Percentiles rank a stretch among this genome's conserved stretches.
Evolutionary conservation across 2,113 vertebrate genomes (phyloP).

Genomic region (Dicerorhinus sumatrensis): DNA sequence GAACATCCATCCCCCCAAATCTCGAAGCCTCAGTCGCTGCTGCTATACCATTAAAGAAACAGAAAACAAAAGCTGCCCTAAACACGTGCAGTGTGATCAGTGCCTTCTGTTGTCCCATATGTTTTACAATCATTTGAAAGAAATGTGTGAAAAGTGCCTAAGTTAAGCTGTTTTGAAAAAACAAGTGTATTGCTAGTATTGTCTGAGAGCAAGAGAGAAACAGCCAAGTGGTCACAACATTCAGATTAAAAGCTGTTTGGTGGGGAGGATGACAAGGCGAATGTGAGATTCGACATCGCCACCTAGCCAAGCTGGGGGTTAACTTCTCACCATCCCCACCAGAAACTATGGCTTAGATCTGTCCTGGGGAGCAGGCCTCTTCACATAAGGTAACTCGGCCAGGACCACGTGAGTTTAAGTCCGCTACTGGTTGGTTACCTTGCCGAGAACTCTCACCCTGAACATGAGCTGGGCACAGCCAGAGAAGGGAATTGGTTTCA

Average conservation of each 20-base stretch:
- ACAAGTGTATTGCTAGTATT: constrained; percentile 77
- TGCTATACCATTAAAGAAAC: constrained; percentile 39
- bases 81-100: constrained; percentile 56
- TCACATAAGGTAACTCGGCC: neutral
- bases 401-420: constrained; percentile 10
- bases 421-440: neutral
- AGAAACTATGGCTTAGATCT: constrained; percentile 77
- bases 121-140: constrained; percentile 67
- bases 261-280: neutral
- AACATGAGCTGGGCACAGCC: neutral
- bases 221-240: constrained; percentile 64
- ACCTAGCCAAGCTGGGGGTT: neutral
- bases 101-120: constrained; percentile 59
- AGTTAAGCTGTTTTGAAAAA: constrained; percentile 53
- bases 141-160: constrained; percentile 65
- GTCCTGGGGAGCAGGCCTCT: constrained; percentile 32
- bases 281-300: neutral
- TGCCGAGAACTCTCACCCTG: neutral
- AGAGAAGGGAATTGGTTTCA: neutral
- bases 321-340: neutral
- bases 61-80: constrained; percentile 65
- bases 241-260: constrained; percentile 55
- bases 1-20: neutral
- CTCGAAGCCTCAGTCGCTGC: constrained; percentile 18
- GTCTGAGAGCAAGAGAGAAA: constrained; percentile 67